phyloP scores from a whole-genome alignment of 2,797 vertebrate species.

The Rhinichthys osculus region DNA sequence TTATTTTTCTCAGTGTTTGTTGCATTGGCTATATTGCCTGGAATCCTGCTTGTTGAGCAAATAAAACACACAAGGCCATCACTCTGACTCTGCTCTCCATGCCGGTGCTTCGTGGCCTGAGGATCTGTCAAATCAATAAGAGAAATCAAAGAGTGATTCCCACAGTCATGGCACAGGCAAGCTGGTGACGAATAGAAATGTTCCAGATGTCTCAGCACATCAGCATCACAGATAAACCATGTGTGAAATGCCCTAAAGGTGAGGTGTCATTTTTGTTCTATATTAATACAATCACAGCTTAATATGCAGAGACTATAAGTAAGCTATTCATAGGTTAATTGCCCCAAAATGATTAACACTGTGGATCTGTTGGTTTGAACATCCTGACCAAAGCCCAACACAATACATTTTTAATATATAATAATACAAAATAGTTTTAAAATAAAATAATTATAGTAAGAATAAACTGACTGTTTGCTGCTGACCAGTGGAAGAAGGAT shows the following conservation, averaged over 20 bases:
- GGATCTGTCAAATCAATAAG: slow-evolving; percentile 80
- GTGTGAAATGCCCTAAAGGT: slow-evolving; percentile 21
- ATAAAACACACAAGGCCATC: slow-evolving; percentile 68
- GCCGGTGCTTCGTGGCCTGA: slow-evolving; percentile 60
- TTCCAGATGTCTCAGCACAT: slow-evolving; percentile 66
- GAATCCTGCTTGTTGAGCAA: slow-evolving; percentile 59
- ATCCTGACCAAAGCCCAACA: neutral
- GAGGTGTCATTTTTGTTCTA: slow-evolving; percentile 3
- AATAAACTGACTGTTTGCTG: neutral
- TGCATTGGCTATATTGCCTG: slow-evolving; percentile 23
- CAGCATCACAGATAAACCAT: slow-evolving; percentile 34
- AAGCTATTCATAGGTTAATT: neutral
- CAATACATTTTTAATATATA: neutral
- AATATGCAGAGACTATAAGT: neutral
- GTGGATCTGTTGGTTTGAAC: neutral
- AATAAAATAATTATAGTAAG: neutral
- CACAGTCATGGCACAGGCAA: slow-evolving; percentile 51
- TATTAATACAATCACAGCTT: neutral
- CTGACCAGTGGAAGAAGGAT: neutral
- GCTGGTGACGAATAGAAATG: slow-evolving; percentile 63
- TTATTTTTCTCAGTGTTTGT: slow-evolving; percentile 34
- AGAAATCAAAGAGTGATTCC: slow-evolving; percentile 70
- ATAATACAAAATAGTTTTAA: neutral
- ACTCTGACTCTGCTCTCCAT: slow-evolving; percentile 68
- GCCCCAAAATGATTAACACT: neutral